Base-by-base conservation (phyloP, 2,113 vertebrate genomes). In the Urocolius indicus region DNA sequence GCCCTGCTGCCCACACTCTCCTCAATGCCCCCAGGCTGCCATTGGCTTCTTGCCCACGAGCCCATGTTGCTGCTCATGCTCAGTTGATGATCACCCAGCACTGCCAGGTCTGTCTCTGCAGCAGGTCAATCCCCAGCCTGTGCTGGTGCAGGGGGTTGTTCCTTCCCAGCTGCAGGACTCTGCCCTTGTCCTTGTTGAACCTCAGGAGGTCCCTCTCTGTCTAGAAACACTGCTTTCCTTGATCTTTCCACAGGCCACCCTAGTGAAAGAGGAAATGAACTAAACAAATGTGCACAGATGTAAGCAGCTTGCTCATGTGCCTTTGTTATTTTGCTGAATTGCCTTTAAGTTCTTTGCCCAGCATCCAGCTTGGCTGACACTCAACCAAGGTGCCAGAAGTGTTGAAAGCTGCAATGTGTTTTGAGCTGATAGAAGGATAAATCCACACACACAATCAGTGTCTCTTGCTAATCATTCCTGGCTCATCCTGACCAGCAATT, bases 391-490 rank as follows among this genome's bases (percentile, higher is more conserved):
- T 84, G 48, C 69, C 73, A 49, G 38, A 81, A 87, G 52, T n/a
- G 16, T 45, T 45, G 32, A 78, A 93, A 84, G 30, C 80, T 73
- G 15, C 17, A 49, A 74, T 38, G 32, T 41, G 75, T 89, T 51
- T 67, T 46, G 59, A 86, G 55, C 13, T 58, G 72, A 54, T 38
- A 45, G 51, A 66, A 88, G 46, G 65, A 72, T 72, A 89, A 96
- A 93, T 91, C 89, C 77, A 88, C 45, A 72, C 13, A 89, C 73
- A 93, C 41, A 38, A 81, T 78, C 61, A 36, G 20, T 21, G 69
- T 65, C 91, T 92, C 93, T 68, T 45, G 80, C 32, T 94, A 90
- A 95, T 94, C 90, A 77, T 72, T 92, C 78, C 91, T 95, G 89
- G 91, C 96, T 95, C 91, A 8, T 84, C 51, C 77, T 72, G 69